phyloP scores from a whole-genome alignment of 1,140 invertebrate genomes.

The Chlorops oryzae region DNA sequence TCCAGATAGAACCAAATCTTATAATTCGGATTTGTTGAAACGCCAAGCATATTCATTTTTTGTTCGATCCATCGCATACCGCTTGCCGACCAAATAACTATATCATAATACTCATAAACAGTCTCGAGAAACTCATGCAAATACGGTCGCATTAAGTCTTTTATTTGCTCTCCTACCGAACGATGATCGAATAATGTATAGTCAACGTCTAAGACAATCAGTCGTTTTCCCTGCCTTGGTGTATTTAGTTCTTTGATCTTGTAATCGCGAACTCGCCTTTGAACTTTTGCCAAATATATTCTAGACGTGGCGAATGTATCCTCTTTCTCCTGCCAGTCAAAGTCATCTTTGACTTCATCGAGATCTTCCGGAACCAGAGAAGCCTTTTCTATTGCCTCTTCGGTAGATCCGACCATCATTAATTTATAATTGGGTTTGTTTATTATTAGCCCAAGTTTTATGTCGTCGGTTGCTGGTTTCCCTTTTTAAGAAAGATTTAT shows the following conservation, averaged over 20 bases:
- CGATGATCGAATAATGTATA: slow-evolving; percentile 95
- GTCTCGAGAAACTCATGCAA: slow-evolving; percentile 89
- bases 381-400: slow-evolving; percentile 81
- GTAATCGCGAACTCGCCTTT: slow-evolving; percentile 79
- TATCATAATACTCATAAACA: slow-evolving; percentile 86
- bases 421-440: slow-evolving; percentile 86
- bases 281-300: slow-evolving; percentile 71
- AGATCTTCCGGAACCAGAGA: slow-evolving; percentile 70
- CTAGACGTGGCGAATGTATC: slow-evolving; percentile 54
- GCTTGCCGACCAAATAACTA: slow-evolving; percentile 92
- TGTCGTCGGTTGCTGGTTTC: slow-evolving; percentile 72
- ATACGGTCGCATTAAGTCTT: slow-evolving; percentile 89
- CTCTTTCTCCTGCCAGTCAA: slow-evolving; percentile 82
- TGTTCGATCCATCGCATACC: slow-evolving; percentile 98
- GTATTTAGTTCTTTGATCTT: slow-evolving; percentile 77
- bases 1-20: slow-evolving; percentile 92
- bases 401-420: slow-evolving; percentile 95
- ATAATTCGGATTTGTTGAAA: slow-evolving; percentile 74
- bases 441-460: slow-evolving; percentile 62
- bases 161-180: slow-evolving; percentile 81
- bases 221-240: slow-evolving; percentile 75
- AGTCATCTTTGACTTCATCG: slow-evolving; percentile 80
- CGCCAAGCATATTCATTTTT: slow-evolving; percentile 91
- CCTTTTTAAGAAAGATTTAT: slow-evolving; percentile 73
- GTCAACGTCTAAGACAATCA: slow-evolving; percentile 93